phyloP scores from a whole-genome alignment of 2,113 vertebrate genomes.

The Heteronetta atricapilla region DNA sequence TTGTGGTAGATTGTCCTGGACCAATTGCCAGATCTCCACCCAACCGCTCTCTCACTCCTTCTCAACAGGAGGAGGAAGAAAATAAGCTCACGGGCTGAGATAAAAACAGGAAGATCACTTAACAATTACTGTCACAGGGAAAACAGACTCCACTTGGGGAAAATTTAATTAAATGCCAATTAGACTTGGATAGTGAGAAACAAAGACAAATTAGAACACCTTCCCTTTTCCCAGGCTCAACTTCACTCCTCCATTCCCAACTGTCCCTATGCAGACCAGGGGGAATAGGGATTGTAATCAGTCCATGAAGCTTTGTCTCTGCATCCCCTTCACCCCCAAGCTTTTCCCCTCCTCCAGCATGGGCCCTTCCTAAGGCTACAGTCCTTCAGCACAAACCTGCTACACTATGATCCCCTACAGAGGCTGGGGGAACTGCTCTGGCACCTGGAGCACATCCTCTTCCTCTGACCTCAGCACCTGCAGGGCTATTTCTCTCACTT shows the following conservation, averaged over 20 bases:
- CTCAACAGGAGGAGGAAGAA: background rate
- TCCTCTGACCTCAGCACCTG: background rate
- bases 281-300: background rate
- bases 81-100: background rate
- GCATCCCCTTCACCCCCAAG: background rate
- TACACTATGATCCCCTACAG: background rate
- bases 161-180: background rate
- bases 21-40: background rate
- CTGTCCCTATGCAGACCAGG: accelerated
- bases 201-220: background rate
- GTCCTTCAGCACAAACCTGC: background rate
- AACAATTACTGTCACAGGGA: background rate
- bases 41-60: background rate
- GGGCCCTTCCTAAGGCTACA: background rate
- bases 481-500: background rate
- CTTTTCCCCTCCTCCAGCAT: no score
- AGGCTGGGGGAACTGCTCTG: background rate
- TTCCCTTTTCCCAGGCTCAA: background rate
- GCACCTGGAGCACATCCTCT: background rate
- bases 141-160: background rate
- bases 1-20: background rate
- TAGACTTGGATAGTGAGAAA: background rate
- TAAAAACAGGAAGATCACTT: background rate
- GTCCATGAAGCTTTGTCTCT: background rate
- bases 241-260: background rate